Evolutionary conservation across 2,113 vertebrate species (phyloP), one percentile per base, ranked within the genome.

Genomic region (Passer domesticus): DNA sequence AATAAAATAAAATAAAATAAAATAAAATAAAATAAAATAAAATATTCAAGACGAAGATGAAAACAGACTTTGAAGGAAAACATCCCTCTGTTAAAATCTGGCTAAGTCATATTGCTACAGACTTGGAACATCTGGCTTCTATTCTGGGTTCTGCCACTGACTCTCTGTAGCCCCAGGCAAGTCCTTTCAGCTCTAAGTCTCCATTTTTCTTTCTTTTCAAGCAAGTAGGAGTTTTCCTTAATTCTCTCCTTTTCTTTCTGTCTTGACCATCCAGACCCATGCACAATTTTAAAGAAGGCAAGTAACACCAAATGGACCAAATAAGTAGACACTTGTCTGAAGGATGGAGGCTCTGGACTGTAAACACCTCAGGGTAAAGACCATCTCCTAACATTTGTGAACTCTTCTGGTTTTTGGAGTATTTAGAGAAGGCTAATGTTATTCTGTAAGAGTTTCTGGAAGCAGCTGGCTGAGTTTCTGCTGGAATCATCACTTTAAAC

Each of bases 401-500:
- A 94, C 47, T 83, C 49, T 77, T 90, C 79, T 87, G 35, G 13
- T 92, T 90, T 90, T 93, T 27, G 64, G 88, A 83, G 72, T 83
- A 77, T 79, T 95, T 93, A 92, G 73, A 89, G 52, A 90, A 95
- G 52, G 83, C 75, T 96, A 95, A 95, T 96, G 75, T 80, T 87
- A 94, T 91, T 91, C 91, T 83, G 76, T 35, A 83, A 56, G 72
- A 93, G 79, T 90, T 94, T 96, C 94, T 95, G 76, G 94, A 93
- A 96, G 92, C 90, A 94, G 80, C 83, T 93, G 93, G 90, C 90
- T 79, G 83, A 72, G 64, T 93, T 97, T 93, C 90, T 95, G 85
- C 86, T 94, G 94, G 68, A 97, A 91, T 88, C 94, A 93, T 93
- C 88, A 81, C 88, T 96, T 96, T 77, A 91, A 95, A 90, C 75